These are phyloP conservation scores for Pimephales promelas DNA, from an alignment of 2,113 vertebrate species.

Conservation along the genomic window DNA sequence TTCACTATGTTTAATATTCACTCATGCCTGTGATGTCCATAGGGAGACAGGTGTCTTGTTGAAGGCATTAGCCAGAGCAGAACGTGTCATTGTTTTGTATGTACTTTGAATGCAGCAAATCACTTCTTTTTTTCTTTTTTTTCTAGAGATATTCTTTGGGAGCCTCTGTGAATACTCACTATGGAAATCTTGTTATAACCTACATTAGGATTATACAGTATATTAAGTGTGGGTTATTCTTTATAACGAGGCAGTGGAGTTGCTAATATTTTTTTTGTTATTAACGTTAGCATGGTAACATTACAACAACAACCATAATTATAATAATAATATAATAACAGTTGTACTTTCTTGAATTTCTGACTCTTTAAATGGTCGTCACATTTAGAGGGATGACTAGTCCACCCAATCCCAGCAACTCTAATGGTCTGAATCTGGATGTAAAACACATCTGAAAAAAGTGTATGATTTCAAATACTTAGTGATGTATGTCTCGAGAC, in stretches of 20 bases:
- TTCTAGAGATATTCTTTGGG: neutral
- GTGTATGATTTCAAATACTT: no score
- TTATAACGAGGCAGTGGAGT: neutral
- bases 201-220: neutral
- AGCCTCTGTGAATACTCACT: neutral
- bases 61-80: neutral
- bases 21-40: neutral
- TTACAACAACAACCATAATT: neutral
- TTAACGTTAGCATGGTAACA: neutral
- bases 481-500: no score
- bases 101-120: slow-evolving; percentile 36
- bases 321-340: neutral
- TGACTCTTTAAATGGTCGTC: no score
- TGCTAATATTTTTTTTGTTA: neutral
- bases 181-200: neutral
- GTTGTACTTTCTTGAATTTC: neutral
- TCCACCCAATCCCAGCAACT: no score
- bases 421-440: no score
- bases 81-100: neutral
- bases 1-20: neutral
- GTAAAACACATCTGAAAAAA: no score
- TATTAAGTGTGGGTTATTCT: neutral
- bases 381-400: no score
- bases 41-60: slow-evolving; percentile 23
- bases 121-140: slow-evolving; percentile 26